Evolutionary conservation across 2,113 vertebrate genomes (phyloP).

Genomic region (Campylomormyrus tamandua): DNA sequence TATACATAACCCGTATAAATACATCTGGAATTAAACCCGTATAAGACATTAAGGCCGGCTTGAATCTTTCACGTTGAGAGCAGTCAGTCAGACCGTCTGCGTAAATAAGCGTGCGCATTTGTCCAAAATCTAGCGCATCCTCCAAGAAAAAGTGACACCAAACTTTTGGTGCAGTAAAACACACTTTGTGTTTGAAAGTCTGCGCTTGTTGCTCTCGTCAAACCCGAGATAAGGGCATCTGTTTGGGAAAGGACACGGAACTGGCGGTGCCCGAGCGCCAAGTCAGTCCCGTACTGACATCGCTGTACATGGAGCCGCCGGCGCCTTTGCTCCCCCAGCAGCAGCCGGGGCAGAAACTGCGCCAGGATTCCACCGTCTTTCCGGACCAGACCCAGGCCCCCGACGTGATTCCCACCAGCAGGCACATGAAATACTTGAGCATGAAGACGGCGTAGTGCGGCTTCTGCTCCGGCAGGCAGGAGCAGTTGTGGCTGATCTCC

Average conservation of each 20-base stretch:
- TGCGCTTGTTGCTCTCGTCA: conserved; percentile 44
- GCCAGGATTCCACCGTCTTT: conserved; percentile 86
- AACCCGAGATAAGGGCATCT: conserved; percentile 88
- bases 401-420: conserved; percentile 89
- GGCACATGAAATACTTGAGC: conserved; percentile 94
- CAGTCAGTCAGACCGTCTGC: conserved; percentile 29
- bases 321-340: conserved; percentile 82
- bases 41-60: conserved; percentile 70
- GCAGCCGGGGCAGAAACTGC: conserved; percentile 82
- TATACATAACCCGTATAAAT: conserved; percentile 92
- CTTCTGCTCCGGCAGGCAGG: conserved; percentile 66
- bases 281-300: conserved; percentile 83
- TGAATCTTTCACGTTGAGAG: conserved; percentile 28
- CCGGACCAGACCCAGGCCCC: conserved; percentile 91
- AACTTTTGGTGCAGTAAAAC: not conserved
- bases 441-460: conserved; percentile 90
- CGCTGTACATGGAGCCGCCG: conserved; percentile 78
- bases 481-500: conserved; percentile 84
- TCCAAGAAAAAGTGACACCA: not conserved
- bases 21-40: conserved; percentile 78
- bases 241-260: conserved; percentile 84
- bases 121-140: not conserved
- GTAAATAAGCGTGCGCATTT: conserved; percentile 21
- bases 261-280: conserved; percentile 89
- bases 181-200: not conserved